A percentile compares a stretch with the other conserved stretches of the same genome.
Conservation (phyloP, 2,888 invertebrate genomes). For the Pheosia gnoma region DNA sequence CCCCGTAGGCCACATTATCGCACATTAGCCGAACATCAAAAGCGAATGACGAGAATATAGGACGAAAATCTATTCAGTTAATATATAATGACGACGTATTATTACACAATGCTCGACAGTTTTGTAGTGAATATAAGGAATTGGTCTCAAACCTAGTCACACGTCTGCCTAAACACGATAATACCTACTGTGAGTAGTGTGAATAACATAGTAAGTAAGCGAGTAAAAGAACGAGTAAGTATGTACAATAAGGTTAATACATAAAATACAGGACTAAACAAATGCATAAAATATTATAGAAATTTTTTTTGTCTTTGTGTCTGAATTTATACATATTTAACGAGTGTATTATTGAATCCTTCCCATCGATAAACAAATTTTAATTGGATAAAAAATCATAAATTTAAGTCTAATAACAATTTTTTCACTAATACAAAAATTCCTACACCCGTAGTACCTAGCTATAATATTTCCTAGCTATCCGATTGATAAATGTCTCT, state of each 20-base stretch:
- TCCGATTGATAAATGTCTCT: slow-evolving; percentile 18
- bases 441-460: neutral
- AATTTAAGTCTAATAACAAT: slow-evolving; percentile 16
- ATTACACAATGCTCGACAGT: neutral
- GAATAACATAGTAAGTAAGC: too few species aligned
- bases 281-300: too few species aligned
- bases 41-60: slow-evolving; percentile 42
- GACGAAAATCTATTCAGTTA: slow-evolving; percentile 25
- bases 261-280: too few species aligned
- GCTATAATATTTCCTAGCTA: slow-evolving; percentile 5
- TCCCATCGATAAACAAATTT: neutral
- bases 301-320: too few species aligned
- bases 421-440: slow-evolving; percentile 21
- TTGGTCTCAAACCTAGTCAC: too few species aligned
- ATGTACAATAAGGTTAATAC: too few species aligned
- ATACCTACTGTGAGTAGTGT: too few species aligned
- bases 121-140: neutral
- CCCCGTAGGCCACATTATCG: slow-evolving; percentile 41
- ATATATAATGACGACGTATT: slow-evolving; percentile 11
- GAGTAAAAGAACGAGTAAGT: too few species aligned
- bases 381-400: neutral
- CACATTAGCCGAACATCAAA: slow-evolving; percentile 57
- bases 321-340: too few species aligned
- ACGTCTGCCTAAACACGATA: too few species aligned
- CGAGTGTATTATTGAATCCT: neutral